A percentile compares a stretch with the other conserved stretches of the same genome.
Evolutionary conservation across 2,113 vertebrate species (phyloP).

Genomic region (Paratilapia polleni): DNA sequence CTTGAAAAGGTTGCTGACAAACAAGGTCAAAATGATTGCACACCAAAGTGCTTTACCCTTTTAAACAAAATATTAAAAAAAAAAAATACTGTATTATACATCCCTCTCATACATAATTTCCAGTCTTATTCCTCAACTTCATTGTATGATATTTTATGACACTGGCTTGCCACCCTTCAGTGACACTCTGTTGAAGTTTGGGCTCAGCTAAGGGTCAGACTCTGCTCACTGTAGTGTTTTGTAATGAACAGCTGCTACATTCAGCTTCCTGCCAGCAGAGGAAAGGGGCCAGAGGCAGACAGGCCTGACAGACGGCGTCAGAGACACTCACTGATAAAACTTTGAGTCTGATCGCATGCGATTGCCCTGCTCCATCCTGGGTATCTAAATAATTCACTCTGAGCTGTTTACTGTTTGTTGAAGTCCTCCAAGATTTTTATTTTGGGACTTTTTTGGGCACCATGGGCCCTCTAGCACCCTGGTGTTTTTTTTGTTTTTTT

Average conservation of each 20-base stretch:
- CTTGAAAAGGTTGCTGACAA: neutral
- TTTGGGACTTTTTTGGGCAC: neutral
- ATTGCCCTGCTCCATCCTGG: constrained; percentile 4
- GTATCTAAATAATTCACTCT: constrained; percentile 38
- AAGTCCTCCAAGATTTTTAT: neutral
- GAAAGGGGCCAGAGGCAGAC: neutral
- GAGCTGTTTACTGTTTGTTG: constrained; percentile 10
- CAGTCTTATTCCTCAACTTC: neutral
- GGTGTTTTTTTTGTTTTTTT: too few relatives aligned
- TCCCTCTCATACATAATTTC: neutral
- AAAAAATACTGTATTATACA: rapidly evolving
- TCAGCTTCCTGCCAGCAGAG: constrained; percentile 38
- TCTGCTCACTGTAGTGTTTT: constrained; percentile 11
- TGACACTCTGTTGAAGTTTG: neutral
- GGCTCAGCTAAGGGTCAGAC: neutral
- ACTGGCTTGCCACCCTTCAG: neutral
- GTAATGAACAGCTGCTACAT: constrained; percentile 36
- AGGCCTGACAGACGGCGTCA: neutral
- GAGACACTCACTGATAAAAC: neutral
- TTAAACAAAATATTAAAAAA: rapidly evolving
- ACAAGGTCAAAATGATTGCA: neutral
- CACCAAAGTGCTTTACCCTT: neutral
- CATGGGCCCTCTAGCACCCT: too few relatives aligned
- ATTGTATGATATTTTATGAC: neutral
- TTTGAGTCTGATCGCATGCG: constrained; percentile 1